Evolutionary conservation across 2,113 vertebrate genomes (phyloP).

Genomic region (Notothenia coriiceps): DNA sequence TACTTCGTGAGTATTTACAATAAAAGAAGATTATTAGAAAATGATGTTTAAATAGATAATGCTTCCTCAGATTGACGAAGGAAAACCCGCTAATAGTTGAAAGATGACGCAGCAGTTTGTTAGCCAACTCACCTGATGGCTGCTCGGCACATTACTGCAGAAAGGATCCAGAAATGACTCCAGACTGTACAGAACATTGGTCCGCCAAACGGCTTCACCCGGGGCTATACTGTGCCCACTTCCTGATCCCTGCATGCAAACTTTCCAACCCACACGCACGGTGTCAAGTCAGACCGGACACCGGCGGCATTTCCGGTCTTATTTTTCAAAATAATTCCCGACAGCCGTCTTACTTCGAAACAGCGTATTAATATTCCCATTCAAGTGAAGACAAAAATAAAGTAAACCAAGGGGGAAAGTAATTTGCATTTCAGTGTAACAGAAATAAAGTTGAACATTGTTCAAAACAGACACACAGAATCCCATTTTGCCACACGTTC

Average conservation of each 20-base stretch:
- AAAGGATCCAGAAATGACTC: too few species aligned
- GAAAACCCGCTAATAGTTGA: too few species aligned
- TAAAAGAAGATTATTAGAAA: too few species aligned
- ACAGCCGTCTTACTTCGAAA: neutral
- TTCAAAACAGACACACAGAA: neutral
- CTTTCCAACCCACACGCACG: slow-evolving; percentile 32
- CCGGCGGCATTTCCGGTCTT: neutral
- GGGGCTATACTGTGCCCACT: slow-evolving; percentile 26
- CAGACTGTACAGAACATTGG: too few species aligned
- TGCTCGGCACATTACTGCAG: too few species aligned
- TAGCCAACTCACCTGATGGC: slow-evolving; percentile 22
- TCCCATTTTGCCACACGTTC: neutral
- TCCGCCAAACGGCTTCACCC: too few species aligned
- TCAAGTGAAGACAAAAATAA: slow-evolving; percentile 18
- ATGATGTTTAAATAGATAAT: too few species aligned
- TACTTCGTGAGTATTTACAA: neutral
- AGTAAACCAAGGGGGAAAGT: neutral
- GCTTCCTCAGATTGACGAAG: too few species aligned
- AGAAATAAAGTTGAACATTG: neutral
- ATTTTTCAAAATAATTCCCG: slow-evolving; percentile 35
- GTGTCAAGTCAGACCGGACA: neutral
- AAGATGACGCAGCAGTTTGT: rapidly evolving
- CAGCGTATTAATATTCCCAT: neutral
- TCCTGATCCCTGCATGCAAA: slow-evolving; percentile 66
- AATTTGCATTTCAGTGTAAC: too few species aligned